Base-by-base conservation (phyloP, 2,888 invertebrate species). In the Parasteatoda lunata region DNA sequence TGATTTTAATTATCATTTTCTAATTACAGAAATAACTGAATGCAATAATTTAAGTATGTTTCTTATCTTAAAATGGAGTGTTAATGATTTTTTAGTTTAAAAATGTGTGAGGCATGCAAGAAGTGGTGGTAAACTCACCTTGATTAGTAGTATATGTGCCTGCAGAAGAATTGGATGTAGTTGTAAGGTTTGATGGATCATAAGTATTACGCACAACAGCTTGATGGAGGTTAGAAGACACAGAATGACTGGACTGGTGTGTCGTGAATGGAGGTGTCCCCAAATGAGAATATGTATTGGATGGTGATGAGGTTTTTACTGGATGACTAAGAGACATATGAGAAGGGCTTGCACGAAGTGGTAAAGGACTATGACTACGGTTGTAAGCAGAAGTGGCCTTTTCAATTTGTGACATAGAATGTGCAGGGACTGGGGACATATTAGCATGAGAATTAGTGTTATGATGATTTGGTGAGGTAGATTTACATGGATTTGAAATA, bases 211-310 rank as follows among this genome's bases (percentile, higher is more conserved):
- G 85, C 48, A 64, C 76, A 80, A 80, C 59, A 77, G 77, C 72
- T 80, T 71, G 83, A 65, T 85, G 83, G 54, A 77, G 70, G 48
- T 79, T 64, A 65, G 75, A 51, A 80, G 85, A 85, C 80, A 85
- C 80, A 66, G 79, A 76, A 71, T 85, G 85, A 85, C 80, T 85
- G 85, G 85, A 85, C 85, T 85, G 85, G 66, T 85, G 85, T 85
- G 85, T 85, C 76, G 85, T 76, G 72, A 66, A 85, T 75, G 75
- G 59, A 80, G 85, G 49, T 79, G 79, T 79, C 54, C 70, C 80
- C 52, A 80, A 66, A 80, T 80, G 85, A 65, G 85, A 85, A 71
- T 82, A 82, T 77, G 82, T 64, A 54, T 69, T 87, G n/a, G 87
- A 78, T 52, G 86, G 66, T 73, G 84, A 81, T 73, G 84, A 81